Conservation (phyloP, 2,113 vertebrate species). For the Megalops atlanticus region DNA sequence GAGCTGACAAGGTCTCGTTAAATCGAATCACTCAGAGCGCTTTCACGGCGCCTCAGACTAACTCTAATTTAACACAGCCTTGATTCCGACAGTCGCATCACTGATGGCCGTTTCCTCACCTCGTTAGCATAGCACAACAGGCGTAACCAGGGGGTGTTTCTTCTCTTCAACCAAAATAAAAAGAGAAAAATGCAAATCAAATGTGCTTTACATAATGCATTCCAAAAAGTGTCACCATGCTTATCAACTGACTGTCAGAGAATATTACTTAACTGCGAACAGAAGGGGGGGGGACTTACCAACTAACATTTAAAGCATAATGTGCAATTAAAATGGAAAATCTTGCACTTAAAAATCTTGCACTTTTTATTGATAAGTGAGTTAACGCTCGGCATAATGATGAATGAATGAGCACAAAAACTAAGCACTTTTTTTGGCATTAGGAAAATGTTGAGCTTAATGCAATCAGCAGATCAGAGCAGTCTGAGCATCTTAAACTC, state of each 20-base stretch:
- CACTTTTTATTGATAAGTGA: too few species aligned
- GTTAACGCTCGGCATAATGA: too few species aligned
- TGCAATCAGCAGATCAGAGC: too few species aligned
- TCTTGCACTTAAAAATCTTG: not conserved
- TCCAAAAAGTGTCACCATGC: slow-evolving; percentile 5
- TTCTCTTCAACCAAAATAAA: not conserved
- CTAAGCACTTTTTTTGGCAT: too few species aligned
- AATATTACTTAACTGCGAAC: not conserved
- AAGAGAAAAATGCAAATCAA: slow-evolving; percentile 14
- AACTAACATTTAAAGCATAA: slow-evolving; percentile 12
- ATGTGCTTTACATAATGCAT: not conserved
- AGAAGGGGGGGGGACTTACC: not conserved
- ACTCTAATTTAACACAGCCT: not conserved
- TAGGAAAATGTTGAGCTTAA: too few species aligned
- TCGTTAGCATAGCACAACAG: not conserved
- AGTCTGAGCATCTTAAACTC: too few species aligned
- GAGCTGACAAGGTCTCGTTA: not conserved
- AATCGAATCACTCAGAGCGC: not conserved
- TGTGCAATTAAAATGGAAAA: not conserved
- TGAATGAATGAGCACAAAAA: too few species aligned
- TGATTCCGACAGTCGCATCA: not conserved
- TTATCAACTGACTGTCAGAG: not conserved
- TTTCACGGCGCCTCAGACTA: not conserved
- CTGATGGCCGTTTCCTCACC: not conserved
- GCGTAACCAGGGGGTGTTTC: not conserved